A percentile compares a stretch with the other conserved stretches of the same genome.
Evolutionary conservation across 1,140 invertebrate genomes (phyloP).

Genomic region (Drosophila tani): DNA sequence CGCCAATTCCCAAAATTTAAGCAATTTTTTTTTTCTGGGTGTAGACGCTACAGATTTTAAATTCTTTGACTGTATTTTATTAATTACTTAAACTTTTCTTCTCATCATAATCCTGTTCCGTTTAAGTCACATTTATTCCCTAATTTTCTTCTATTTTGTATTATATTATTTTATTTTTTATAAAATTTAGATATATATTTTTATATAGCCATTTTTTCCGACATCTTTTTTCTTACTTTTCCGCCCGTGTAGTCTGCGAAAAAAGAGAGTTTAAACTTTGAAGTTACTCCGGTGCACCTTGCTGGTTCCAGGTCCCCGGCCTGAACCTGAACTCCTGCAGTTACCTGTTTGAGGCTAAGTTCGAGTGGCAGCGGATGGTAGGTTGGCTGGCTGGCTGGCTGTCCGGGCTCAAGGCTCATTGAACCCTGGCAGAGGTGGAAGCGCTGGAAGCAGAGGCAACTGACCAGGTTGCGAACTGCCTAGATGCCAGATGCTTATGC

Average conservation of each 20-base stretch:
- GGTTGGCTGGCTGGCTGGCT: constrained; percentile 6
- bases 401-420: constrained; percentile 45
- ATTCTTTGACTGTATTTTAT: background rate
- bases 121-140: too few relatives aligned
- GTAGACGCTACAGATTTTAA: too few relatives aligned
- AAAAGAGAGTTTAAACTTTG: constrained; percentile 12
- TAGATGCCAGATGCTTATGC: constrained; percentile 39
- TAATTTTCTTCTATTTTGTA: background rate
- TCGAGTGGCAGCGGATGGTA: constrained; percentile 22
- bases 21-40: too few relatives aligned
- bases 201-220: too few relatives aligned
- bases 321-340: constrained; percentile 51
- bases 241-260: background rate
- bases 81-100: background rate
- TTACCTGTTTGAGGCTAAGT: constrained; percentile 42
- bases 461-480: constrained; percentile 25
- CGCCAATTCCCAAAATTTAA: too few relatives aligned
- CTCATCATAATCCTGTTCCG: too few relatives aligned
- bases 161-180: background rate
- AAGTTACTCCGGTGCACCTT: constrained; percentile 35
- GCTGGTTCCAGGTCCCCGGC: constrained; percentile 13
- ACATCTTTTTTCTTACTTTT: background rate
- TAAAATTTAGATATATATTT: too few relatives aligned
- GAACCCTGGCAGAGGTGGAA: constrained; percentile 28
- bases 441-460: background rate